Evolutionary conservation across 2,888 invertebrate genomes (phyloP).

Genomic region (Phorcus lineatus): DNA sequence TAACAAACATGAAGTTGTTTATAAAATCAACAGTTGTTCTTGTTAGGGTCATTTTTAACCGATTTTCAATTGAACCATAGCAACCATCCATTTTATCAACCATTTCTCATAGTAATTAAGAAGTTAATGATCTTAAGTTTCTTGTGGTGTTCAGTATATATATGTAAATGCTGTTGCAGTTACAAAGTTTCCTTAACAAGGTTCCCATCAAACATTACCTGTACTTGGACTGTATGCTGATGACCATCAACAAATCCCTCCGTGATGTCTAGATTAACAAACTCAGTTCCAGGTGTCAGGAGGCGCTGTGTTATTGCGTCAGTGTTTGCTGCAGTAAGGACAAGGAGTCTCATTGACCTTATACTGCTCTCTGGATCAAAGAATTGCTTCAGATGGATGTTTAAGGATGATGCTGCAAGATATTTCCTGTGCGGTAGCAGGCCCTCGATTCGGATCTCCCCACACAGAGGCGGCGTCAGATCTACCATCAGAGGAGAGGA

Average conservation of each 20-base stretch:
- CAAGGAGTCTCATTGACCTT: background rate
- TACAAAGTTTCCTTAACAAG: too few relatives aligned
- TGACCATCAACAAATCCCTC: slow-evolving; percentile 21
- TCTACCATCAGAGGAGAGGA: background rate
- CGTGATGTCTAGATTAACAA: background rate
- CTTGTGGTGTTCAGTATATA: too few relatives aligned
- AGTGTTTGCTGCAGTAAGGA: background rate
- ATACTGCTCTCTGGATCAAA: slow-evolving; percentile 20
- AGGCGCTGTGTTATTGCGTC: background rate
- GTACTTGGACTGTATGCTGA: background rate
- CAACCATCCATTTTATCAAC: too few relatives aligned
- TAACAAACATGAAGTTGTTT: too few relatives aligned
- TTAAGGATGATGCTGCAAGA: background rate
- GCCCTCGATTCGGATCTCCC: background rate
- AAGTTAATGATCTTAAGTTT: too few relatives aligned
- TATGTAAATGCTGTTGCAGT: too few relatives aligned
- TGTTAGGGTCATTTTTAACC: too few relatives aligned
- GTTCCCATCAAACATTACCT: background rate
- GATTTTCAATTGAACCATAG: too few relatives aligned
- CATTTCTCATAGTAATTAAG: too few relatives aligned
- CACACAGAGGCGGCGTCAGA: slow-evolving; percentile 1
- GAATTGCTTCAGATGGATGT: slow-evolving; percentile 10
- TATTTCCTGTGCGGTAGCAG: background rate
- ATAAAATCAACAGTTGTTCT: too few relatives aligned
- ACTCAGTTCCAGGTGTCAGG: background rate